phyloP scores from a whole-genome alignment of 2,113 vertebrate genomes.

The Mirounga angustirostris region DNA sequence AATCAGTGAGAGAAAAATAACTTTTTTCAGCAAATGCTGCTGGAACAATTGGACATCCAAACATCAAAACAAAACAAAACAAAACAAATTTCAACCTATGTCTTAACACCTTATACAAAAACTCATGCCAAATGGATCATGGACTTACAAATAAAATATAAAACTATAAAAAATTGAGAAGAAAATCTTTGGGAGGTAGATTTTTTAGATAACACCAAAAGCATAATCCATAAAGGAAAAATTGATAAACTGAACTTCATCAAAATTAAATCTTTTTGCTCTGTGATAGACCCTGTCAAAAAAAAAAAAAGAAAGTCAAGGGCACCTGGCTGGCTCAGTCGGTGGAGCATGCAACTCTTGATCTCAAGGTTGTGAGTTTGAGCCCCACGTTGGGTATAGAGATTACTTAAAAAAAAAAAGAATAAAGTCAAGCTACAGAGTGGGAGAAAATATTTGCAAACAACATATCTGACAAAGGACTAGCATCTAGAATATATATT shows the following conservation, averaged over 20 bases:
- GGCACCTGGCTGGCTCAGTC: background rate
- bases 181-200: background rate
- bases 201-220: background rate
- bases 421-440: background rate
- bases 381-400: background rate
- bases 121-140: background rate
- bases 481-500: background rate
- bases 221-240: background rate
- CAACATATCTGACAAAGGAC: background rate
- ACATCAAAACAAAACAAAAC: background rate
- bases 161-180: background rate
- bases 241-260: background rate
- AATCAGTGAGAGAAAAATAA: background rate
- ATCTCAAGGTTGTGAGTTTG: background rate
- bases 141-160: background rate
- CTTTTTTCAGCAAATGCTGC: background rate
- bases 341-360: background rate
- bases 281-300: background rate
- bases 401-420: background rate
- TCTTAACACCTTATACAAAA: background rate
- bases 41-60: background rate
- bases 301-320: background rate
- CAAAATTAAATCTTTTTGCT: slow-evolving; percentile 29
- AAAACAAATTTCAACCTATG: background rate
- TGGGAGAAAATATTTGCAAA: background rate